These are phyloP conservation scores for Sesia apiformis DNA, from an alignment of 2,888 invertebrate species.

Conservation along the genomic window DNA sequence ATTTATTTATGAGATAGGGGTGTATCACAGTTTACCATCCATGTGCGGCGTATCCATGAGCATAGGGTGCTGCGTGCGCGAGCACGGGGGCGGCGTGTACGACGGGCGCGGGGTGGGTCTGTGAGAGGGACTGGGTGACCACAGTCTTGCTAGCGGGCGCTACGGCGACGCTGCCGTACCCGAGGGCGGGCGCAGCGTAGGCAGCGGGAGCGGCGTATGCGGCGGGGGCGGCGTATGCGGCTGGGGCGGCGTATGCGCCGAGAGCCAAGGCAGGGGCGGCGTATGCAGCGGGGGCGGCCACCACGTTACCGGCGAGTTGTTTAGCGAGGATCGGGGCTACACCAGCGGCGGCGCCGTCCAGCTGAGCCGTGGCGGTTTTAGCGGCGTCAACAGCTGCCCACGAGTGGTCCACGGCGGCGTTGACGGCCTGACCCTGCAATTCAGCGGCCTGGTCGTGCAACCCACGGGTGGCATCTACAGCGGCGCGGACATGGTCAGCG, in stretches of 20 bases:
- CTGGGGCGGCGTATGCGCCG: slow-evolving; percentile 19
- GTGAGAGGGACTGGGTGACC: slow-evolving; percentile 46
- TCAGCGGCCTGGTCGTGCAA: slow-evolving; percentile 42
- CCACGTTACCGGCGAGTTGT: slow-evolving; percentile 44
- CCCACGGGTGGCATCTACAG: slow-evolving; percentile 29
- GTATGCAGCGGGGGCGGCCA: slow-evolving; percentile 50
- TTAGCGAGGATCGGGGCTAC: slow-evolving; percentile 60
- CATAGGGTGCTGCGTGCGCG: slow-evolving; percentile 18
- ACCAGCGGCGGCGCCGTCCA: slow-evolving; percentile 64
- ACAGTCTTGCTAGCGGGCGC: slow-evolving; percentile 33
- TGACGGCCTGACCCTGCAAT: slow-evolving; percentile 57
- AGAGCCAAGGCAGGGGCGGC: slow-evolving; percentile 12
- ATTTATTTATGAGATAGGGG: slow-evolving; percentile 1
- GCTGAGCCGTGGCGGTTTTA: slow-evolving; percentile 56
- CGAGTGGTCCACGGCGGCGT: slow-evolving; percentile 65
- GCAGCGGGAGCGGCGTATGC: slow-evolving; percentile 14
- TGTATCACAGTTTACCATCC: slow-evolving; percentile 68
- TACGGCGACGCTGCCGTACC: background rate
- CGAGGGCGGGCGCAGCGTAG: slow-evolving; percentile 5
- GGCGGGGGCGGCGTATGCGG: slow-evolving; percentile 4
- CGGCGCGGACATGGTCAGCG: slow-evolving; percentile 60
- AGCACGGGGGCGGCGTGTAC: slow-evolving; percentile 28
- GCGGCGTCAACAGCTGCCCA: slow-evolving; percentile 65
- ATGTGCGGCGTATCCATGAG: slow-evolving; percentile 14
- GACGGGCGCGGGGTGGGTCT: slow-evolving; percentile 52